These are phyloP conservation scores for Hemibagrus guttatus DNA, from an alignment of 2,797 vertebrate genomes.

Conservation along the genomic window DNA sequence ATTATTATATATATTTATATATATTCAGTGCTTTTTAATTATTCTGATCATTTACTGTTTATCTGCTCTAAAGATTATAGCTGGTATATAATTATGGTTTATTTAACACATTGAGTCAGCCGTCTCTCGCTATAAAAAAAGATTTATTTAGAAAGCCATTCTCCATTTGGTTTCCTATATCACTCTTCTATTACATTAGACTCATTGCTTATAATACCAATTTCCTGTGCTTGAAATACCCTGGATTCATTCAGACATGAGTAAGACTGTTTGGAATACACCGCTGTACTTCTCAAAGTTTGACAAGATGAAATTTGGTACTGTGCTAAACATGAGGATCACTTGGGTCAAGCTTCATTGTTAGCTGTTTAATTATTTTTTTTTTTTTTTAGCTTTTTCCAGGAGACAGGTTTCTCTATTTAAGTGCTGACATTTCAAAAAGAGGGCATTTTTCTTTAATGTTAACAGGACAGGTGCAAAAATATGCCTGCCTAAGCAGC, in stretches of 20 bases:
- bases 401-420: constrained; percentile 2
- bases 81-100: not conserved
- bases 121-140: not conserved
- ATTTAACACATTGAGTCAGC: not conserved
- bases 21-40: too few relatives aligned
- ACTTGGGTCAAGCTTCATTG: not conserved
- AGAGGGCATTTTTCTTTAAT: constrained; percentile 35
- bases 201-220: not conserved
- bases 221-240: not conserved
- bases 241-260: not conserved
- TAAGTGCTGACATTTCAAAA: constrained; percentile 20
- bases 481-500: constrained; percentile 34
- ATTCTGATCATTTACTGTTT: too few relatives aligned
- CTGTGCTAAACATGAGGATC: not conserved
- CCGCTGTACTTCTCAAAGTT: not conserved
- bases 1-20: too few relatives aligned
- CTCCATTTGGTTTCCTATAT: not conserved
- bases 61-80: not conserved
- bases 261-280: not conserved
- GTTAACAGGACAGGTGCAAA: constrained; percentile 37
- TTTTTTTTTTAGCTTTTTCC: constrained; percentile 28
- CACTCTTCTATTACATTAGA: not conserved
- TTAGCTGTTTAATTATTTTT: not conserved
- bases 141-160: not conserved
- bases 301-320: not conserved